Base-by-base conservation (phyloP, 2,797 vertebrate species). In the Sarcoramphus papa region DNA sequence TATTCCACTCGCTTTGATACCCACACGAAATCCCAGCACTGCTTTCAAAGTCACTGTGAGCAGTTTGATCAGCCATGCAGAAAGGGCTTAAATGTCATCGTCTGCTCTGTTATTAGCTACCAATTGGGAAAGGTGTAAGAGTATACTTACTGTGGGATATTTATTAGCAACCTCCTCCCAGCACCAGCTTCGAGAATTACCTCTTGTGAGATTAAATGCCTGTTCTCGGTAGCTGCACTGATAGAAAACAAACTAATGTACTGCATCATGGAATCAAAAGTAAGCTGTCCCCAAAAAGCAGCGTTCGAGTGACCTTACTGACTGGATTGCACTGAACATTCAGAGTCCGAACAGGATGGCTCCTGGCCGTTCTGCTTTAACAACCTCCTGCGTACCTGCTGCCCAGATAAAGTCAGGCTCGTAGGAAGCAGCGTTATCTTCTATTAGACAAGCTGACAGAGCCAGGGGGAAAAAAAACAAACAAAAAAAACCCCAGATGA, bases 41-140 rank as follows among this genome's bases (percentile, higher is more conserved):
- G 89, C 90, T 90, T 93, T 95, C 94, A 57, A 90, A 97, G 90
- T 37, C 84, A 51, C 93, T 56, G 40, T 5, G 69, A 95, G 90
- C 31, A 70, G 63, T 68, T 90, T 90, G 95, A 93, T 95, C 96
- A 97, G 95, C 87, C 96, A 91, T 86, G 96, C 88, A 94, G 96
- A 96, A 97, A 97, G 95, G 87, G 95, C 88, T 97, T 89, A 93
- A 93, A 92, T 95, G 96, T 93, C 97, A 93, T 88, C 21, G 9
- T 76, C 93, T 88, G 94, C 89, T 95, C 89, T 68, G 86, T 82
- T 93, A 94, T 96, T 92, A 97, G 96, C 91, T 94, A 93, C 93
- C 93, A 31, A 5, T 28, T 79, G 88, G 90, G 91, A 63, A 94
- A 91, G 83, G 93, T 93, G 91, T 90, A 93, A 88, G 93, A 93